Base-by-base conservation (phyloP, 2,888 invertebrate species). In the Horisme vitalbata region DNA sequence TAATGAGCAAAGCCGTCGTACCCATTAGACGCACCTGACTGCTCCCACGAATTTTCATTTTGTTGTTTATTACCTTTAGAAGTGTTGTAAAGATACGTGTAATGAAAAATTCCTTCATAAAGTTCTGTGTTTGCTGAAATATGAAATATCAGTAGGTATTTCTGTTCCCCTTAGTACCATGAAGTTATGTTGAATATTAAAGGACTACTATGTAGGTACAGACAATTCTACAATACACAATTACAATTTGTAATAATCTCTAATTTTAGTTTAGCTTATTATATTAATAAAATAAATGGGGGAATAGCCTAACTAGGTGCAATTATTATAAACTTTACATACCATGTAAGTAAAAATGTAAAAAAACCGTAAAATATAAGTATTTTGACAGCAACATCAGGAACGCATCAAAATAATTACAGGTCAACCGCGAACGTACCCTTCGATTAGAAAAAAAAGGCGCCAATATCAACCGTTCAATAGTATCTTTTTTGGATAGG, bases 1-100 rank as follows among this genome's bases (percentile, higher is more conserved):
- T 85, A 86, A 86, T 86, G 85, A 84, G 82, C 75, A 84, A 83
- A 86, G 80, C 85, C 82, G 61, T 61, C 51, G 71, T 60, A 55
- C 72, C 65, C 53, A 61, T 53, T 57, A 47, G 9, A 23, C 31
- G 45, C 84, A 84, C 65, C 71, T 85, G 85, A 47, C 11, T 21
- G 65, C 74, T 85, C 84, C 55, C 85, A 85, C 75, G 76, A 61
- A 68, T 68, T 78, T 78, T 82, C 76, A 79, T 82, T 79, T 79
- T 60, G 66, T 65, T 71, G 70, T 75, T n/a, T 71, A 71, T 71
- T 74, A 64, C 56, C 57, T 55, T 46, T 71, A 71, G 33, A 43
- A 48, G 48, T 48, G 32, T 48, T 15, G 62, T 65, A 65, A 71
- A 76, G 75, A 79, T 82, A 68, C 57, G 58, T 21, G 57, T 75